These are phyloP conservation scores for Kryphioiulus occultus DNA, from an alignment of 2,888 invertebrate genomes.

Conservation along the genomic window DNA sequence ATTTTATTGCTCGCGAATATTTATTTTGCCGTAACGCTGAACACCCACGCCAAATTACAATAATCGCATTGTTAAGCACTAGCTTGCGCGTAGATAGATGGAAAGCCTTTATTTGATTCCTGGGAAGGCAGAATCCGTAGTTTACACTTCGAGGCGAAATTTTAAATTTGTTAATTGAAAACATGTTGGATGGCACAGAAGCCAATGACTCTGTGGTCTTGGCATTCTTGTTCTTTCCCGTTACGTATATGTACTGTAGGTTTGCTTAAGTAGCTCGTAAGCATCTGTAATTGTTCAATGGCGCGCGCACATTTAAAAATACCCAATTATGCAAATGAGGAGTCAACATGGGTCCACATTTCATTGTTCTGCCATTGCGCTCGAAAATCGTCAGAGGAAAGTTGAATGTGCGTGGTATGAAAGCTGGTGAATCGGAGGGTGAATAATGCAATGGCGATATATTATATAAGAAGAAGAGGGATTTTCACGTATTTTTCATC, in stretches of 20 bases:
- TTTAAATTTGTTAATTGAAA: neutral
- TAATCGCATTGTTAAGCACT: no score
- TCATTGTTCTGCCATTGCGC: neutral
- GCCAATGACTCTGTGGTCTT: neutral
- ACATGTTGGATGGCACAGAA: neutral
- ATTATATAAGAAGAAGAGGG: conserved; percentile 31
- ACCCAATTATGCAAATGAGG: conserved; percentile 17
- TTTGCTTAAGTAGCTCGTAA: conserved; percentile 6
- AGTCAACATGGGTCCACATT: neutral
- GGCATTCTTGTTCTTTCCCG: neutral
- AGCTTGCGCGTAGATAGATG: no score
- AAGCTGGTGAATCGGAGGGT: neutral
- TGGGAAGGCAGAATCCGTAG: no score
- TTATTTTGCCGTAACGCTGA: no score
- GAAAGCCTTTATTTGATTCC: no score
- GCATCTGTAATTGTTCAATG: conserved; percentile 14
- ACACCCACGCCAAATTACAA: no score
- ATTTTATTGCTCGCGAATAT: no score
- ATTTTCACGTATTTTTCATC: conserved; percentile 31
- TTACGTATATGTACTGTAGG: no score
- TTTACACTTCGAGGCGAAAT: no score
- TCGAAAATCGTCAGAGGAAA: neutral
- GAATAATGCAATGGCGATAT: conserved; percentile 12
- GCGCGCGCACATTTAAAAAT: neutral
- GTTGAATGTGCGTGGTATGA: neutral